Evolutionary conservation across 2,888 invertebrate genomes (phyloP).

Genomic region (Myathropa florea): DNA sequence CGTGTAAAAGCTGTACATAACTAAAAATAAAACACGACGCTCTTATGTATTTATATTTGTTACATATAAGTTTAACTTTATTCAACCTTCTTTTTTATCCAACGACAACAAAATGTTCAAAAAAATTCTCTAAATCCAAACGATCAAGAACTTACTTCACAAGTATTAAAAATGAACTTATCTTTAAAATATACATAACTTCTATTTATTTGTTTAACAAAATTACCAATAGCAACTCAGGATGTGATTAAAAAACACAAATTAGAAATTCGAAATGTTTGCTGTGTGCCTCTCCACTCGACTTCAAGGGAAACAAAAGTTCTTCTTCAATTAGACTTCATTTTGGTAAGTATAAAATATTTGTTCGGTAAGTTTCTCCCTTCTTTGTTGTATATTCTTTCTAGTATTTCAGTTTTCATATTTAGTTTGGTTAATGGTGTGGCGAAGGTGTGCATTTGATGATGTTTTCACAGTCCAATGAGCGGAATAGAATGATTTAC

Average conservation of each 20-base stretch:
- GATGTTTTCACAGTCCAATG: conserved; percentile 17
- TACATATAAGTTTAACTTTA: not conserved
- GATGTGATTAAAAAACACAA: not conserved
- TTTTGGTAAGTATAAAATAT: conserved; percentile 24
- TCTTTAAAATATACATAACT: conserved; percentile 9
- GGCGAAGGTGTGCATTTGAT: conserved; percentile 41
- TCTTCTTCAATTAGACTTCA: not conserved
- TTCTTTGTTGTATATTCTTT: not conserved
- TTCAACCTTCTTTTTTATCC: not conserved
- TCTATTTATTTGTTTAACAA: conserved; percentile 36
- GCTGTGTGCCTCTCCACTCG: not conserved
- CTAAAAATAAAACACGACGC: not conserved
- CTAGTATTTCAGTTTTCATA: conserved; percentile 6
- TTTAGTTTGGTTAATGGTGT: conserved; percentile 47
- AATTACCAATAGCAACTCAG: conserved; percentile 37
- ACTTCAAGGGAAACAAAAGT: not conserved
- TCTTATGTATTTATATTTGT: not conserved
- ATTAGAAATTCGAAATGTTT: not conserved
- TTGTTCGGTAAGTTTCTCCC: conserved; percentile 16
- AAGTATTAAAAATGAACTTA: not conserved
- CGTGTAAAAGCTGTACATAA: too few species aligned
- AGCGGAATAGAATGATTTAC: conserved; percentile 73
- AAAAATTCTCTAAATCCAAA: not conserved
- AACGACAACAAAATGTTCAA: not conserved
- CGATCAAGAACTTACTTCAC: not conserved